phyloP scores from a whole-genome alignment of 2,113 vertebrate species.

The Haliaeetus leucogaster region DNA sequence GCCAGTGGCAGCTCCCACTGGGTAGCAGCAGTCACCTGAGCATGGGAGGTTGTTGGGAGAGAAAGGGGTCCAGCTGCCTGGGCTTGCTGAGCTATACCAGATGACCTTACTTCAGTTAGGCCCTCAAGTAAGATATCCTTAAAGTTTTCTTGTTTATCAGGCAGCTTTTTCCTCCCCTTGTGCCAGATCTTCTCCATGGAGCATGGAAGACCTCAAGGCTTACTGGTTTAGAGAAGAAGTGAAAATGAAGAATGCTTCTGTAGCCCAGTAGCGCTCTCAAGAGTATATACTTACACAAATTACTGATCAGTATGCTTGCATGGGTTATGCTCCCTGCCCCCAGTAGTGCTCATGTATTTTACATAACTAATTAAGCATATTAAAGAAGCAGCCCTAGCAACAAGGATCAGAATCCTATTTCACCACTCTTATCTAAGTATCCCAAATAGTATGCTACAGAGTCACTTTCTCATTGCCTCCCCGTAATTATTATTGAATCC shows the following conservation, averaged over 20 bases:
- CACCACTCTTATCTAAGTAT: background rate
- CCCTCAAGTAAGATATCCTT: background rate
- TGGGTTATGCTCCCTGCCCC: background rate
- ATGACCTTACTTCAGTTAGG: background rate
- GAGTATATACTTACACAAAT: background rate
- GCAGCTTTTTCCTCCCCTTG: background rate
- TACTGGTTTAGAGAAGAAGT: background rate
- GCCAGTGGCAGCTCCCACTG: background rate
- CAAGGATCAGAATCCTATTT: background rate
- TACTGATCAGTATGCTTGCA: background rate
- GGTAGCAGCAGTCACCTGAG: background rate
- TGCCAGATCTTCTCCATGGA: background rate
- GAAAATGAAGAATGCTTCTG: background rate
- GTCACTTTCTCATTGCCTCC: background rate
- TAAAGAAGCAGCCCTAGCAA: background rate
- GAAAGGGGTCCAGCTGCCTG: fast-evolving
- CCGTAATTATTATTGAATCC: background rate
- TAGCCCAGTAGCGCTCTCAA: background rate
- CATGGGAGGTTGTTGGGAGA: no score
- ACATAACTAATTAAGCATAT: background rate
- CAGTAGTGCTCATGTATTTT: background rate
- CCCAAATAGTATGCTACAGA: background rate
- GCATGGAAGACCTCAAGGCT: background rate
- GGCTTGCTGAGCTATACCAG: background rate
- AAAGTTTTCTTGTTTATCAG: background rate